These are phyloP conservation scores for Spilogale gracilis DNA, from an alignment of 2,113 vertebrate genomes.

Conservation along the genomic window DNA sequence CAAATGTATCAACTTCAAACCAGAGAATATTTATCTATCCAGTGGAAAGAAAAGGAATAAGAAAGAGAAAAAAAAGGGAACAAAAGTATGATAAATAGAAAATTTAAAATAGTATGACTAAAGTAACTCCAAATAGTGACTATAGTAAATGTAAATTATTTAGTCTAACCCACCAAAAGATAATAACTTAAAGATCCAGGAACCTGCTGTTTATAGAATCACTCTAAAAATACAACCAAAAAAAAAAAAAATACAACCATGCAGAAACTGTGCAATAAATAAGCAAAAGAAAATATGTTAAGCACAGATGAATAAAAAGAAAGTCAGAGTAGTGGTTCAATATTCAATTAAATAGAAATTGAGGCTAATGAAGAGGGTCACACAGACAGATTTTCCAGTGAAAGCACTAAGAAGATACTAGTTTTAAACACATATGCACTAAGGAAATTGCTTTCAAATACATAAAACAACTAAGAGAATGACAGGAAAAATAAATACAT, in stretches of 20 bases:
- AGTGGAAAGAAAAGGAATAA: background rate
- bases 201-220: background rate
- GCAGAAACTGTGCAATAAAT: background rate
- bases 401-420: background rate
- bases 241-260: background rate
- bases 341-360: conserved; percentile 24
- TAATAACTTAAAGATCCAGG: background rate
- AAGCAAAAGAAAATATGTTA: background rate
- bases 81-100: background rate
- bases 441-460: background rate
- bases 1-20: background rate
- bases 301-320: background rate
- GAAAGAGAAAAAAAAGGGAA: background rate
- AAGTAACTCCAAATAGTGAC: background rate
- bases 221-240: background rate
- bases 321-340: background rate
- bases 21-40: background rate
- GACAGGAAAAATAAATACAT: background rate
- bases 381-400: background rate
- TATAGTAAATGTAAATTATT: conserved; percentile 6
- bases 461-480: background rate
- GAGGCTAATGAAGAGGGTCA: background rate
- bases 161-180: background rate
- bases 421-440: background rate
- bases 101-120: background rate